Base-by-base conservation (phyloP, 2,888 invertebrate species). In the Laspeyria flexula region DNA sequence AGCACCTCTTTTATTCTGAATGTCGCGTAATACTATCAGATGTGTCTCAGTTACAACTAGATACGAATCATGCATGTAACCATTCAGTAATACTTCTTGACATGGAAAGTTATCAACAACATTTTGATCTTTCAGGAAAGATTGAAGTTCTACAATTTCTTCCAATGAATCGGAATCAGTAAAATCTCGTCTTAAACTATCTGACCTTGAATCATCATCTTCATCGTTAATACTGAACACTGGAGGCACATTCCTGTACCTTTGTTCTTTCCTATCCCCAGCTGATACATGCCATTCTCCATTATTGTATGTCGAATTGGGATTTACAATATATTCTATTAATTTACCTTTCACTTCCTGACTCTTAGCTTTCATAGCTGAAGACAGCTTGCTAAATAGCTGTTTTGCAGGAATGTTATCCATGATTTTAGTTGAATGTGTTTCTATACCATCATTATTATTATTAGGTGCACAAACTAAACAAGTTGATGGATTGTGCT, bases 141-240 rank as follows among this genome's bases (percentile, higher is more conserved):
- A 93, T 65, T 95, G 95, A 39, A 98, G 88, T 49, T 96, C 96
- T 12, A 98, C 96, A 59, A 96, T 94, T 89, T 97, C 97, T 68
- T 96, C 95, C 12, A 88, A 56, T 18, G 93, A 92, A 65, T 96
- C 96, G 56, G 95, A 93, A 40, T 87, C 93, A 43, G 93, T 92
- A 46, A 93, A 82, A 48, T 88, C 87, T 45, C 74, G 78, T 60
- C 82, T 76, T 1, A 66, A 49, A 43, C 71, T 73, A 43, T 88
- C 88, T 13, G 86, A 81, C 43, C 84, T 79, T 1, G 85, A 78
- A 63, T 93, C 79, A 59, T 90, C 82, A 55, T 89, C 91, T 81
- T 98, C 98, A 77, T 98, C 98, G 73, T 97, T 98, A 77, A 99
- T 98, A 82, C 97, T 97, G 82, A 99, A 99, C 6, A 99, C 97